Conservation (phyloP, 2,888 invertebrate species). For the Eupithecia subfuscata region DNA sequence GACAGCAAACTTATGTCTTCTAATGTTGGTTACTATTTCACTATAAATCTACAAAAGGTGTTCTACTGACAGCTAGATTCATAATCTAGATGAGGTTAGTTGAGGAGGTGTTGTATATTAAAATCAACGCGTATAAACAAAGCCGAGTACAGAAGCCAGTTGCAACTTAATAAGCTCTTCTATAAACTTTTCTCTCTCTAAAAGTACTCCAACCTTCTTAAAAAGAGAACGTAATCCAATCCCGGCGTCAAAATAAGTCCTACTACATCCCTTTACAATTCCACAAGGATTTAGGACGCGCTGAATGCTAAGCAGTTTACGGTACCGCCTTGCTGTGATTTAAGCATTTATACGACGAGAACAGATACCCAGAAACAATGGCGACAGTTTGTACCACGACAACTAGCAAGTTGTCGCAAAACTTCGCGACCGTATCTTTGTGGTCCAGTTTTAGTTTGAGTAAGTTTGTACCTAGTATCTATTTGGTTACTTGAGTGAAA, state of each 20-base stretch:
- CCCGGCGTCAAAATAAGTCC: constrained; percentile 9
- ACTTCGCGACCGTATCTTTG: constrained; percentile 33
- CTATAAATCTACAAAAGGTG: neutral
- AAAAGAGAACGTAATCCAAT: neutral
- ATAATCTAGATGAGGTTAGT: neutral
- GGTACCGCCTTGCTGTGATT: constrained; percentile 48
- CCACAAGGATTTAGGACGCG: constrained; percentile 65
- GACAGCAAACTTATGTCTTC: neutral
- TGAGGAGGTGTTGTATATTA: neutral
- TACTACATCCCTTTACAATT: constrained; percentile 44
- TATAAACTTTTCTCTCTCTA: too few relatives aligned
- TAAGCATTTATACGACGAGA: constrained; percentile 33
- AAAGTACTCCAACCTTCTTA: neutral
- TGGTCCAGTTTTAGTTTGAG: constrained; percentile 25
- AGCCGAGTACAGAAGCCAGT: neutral
- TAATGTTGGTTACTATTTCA: neutral
- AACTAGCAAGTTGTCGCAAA: constrained; percentile 26
- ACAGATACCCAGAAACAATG: constrained; percentile 32
- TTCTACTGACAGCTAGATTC: neutral
- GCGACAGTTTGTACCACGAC: constrained; percentile 24
- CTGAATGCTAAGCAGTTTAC: constrained; percentile 72
- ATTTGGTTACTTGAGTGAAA: constrained; percentile 5
- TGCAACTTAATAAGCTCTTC: neutral
- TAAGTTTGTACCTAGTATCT: neutral
- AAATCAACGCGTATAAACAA: neutral